Percentiles rank a stretch among this genome's conserved stretches.
These are phyloP conservation scores for Nothoprocta pentlandii DNA, from an alignment of 2,113 vertebrate species.

Conservation along the genomic window DNA sequence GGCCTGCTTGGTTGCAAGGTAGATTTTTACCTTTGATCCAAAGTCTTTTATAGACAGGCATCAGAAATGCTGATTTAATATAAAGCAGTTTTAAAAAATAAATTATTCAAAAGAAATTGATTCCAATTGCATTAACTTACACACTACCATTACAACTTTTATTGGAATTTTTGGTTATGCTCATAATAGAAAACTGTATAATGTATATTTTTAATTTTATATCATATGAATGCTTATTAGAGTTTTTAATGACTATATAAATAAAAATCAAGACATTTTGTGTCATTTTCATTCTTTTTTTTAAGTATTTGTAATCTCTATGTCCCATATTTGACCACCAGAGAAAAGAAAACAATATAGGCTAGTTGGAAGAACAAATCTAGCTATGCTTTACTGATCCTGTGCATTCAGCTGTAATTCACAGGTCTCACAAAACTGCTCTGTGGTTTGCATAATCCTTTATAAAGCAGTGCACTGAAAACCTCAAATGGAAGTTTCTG, in stretches of 20 bases:
- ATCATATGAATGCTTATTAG: not conserved
- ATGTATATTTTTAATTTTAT: not conserved
- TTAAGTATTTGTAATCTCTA: not conserved
- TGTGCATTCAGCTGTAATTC: not conserved
- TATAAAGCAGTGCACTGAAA: not conserved
- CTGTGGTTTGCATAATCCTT: not conserved
- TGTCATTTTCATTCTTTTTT: not conserved
- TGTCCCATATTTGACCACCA: not conserved
- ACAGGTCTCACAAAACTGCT: not conserved
- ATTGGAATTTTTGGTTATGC: not conserved
- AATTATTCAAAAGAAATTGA: not conserved
- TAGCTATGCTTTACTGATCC: not conserved
- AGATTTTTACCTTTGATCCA: not conserved
- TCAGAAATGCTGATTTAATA: not conserved
- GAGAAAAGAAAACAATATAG: not conserved
- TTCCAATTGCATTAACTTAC: not conserved
- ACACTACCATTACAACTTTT: not conserved
- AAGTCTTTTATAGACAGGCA: rapidly evolving
- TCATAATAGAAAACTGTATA: not conserved
- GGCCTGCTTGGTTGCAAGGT: not conserved
- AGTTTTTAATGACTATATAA: not conserved
- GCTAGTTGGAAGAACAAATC: not conserved
- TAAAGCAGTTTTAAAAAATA: not conserved
- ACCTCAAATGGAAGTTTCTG: not conserved
- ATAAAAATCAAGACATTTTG: not conserved